Base-by-base conservation (phyloP, 2,888 invertebrate species). In the Drosophila leonis region DNA sequence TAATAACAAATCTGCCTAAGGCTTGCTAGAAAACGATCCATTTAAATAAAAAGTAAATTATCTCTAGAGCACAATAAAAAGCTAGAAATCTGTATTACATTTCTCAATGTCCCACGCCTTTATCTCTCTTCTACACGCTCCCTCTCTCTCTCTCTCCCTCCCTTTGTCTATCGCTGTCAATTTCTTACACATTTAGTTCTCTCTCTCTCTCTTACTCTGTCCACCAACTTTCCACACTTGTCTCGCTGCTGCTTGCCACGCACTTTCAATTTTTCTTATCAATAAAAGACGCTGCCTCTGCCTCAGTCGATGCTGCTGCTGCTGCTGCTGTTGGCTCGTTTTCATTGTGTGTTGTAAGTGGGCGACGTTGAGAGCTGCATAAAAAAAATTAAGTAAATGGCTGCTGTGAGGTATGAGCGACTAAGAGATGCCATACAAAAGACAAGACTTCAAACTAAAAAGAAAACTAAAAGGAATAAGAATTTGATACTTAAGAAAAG, bases 251-350 rank as follows among this genome's bases (percentile, higher is more conserved):
- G 56, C 39, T 80, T 74, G 70, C 72, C 65, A 80, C 82, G 85
- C 85, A 82, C 85, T 82, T 82, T 82, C 80, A 85, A 78, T 85
- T 84, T 84, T 80, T 78, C 72, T 87, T 84, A 83, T 84, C 88
- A 87, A 84, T 85, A 82, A 85, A 82, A 78, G 35, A 64, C 44
- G 39, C 55, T 66, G 55, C 41, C 20, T 39, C 54, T 59, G 42
- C 42, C 41, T 37, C 20, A 41, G 44, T 8, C 44, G 7, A 13
- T 13, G 20, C 44, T 18, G 33, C 46, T 46, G 55, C 10, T 3
- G 37, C 46, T 39, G 62, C 15, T 37, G 33, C 46, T 51, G 60
- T 27, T 27, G 44, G 60, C n/a, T 51, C 27, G n/a, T 52, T 65
- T 48, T 20, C 68, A 67, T 74, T 80, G 82, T 78, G 72, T 71